A percentile compares a stretch with the other conserved stretches of the same genome.
These are phyloP conservation scores for Platanista minor DNA, from an alignment of 2,113 vertebrate genomes.

Conservation along the genomic window DNA sequence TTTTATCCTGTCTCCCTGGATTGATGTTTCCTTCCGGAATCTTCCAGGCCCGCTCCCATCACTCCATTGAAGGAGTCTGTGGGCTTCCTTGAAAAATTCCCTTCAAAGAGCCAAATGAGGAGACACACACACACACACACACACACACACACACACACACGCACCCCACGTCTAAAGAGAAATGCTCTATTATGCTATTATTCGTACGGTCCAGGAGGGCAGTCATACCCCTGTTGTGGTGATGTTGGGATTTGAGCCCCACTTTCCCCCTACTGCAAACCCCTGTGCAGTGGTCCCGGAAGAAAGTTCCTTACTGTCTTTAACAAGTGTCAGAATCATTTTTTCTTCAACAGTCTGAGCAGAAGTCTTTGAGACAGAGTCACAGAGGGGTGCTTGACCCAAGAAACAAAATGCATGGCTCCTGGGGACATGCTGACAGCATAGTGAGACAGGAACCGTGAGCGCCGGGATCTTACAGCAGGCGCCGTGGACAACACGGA, in stretches of 20 bases:
- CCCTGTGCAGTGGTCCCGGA: background rate
- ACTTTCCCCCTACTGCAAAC: background rate
- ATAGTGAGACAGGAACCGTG: background rate
- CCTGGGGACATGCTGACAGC: background rate
- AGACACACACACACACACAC: background rate
- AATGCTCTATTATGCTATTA: background rate
- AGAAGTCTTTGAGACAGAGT: background rate
- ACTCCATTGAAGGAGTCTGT: background rate
- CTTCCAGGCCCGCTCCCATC: background rate
- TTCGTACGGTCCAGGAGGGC: background rate
- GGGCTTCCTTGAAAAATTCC: background rate
- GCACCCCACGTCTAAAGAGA: background rate
- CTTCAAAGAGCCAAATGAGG: background rate
- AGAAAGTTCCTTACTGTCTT: background rate
- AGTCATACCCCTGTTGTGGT: background rate
- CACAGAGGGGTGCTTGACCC: background rate
- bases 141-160: background rate
- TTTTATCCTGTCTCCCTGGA: background rate
- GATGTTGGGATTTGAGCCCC: background rate
- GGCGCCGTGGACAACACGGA: background rate
- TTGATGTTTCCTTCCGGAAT: background rate
- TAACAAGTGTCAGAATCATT: background rate
- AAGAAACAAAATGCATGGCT: background rate
- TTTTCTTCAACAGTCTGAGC: background rate
- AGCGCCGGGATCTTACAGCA: background rate